Evolutionary conservation across 30 jellyfish, hydroid and myxozoan genomes (phyloP).

Genomic region (Phacellophora camtschatica): DNA sequence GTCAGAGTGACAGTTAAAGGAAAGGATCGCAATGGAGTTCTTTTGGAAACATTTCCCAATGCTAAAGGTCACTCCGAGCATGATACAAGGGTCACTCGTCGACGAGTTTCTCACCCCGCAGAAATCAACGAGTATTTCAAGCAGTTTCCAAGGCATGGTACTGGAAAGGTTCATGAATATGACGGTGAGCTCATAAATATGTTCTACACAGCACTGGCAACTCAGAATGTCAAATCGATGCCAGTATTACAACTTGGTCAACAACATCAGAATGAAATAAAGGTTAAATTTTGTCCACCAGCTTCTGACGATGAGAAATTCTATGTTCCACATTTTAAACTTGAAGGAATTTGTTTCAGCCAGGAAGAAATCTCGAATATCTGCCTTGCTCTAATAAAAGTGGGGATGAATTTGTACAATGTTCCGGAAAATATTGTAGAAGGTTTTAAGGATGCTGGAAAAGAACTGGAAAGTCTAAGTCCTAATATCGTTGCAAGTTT

Average conservation of each 20-base stretch:
- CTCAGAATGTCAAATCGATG: neutral
- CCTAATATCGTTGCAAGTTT: constrained; percentile 30
- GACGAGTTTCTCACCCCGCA: neutral
- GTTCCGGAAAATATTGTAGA: constrained; percentile 33
- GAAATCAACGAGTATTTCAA: neutral
- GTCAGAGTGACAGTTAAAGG: neutral
- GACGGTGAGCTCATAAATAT: neutral
- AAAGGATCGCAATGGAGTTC: neutral
- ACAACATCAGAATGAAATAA: neutral
- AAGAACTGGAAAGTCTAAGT: constrained; percentile 7
- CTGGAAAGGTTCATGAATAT: neutral
- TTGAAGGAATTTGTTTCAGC: neutral
- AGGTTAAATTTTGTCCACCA: constrained; percentile 7
- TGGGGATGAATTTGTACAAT: constrained; percentile 39
- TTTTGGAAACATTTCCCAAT: neutral
- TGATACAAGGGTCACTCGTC: neutral
- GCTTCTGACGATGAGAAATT: constrained; percentile 2
- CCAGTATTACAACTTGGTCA: constrained; percentile 5
- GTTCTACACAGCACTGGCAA: constrained; percentile 25
- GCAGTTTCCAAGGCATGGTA: neutral
- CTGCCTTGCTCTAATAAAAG: constrained; percentile 6
- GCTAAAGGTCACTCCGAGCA: neutral
- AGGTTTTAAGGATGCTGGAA: constrained; percentile 30
- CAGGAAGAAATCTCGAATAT: neutral
- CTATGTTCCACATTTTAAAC: neutral